Base-by-base conservation (phyloP, 2,888 invertebrate species). In the Zele albiditarsus region DNA sequence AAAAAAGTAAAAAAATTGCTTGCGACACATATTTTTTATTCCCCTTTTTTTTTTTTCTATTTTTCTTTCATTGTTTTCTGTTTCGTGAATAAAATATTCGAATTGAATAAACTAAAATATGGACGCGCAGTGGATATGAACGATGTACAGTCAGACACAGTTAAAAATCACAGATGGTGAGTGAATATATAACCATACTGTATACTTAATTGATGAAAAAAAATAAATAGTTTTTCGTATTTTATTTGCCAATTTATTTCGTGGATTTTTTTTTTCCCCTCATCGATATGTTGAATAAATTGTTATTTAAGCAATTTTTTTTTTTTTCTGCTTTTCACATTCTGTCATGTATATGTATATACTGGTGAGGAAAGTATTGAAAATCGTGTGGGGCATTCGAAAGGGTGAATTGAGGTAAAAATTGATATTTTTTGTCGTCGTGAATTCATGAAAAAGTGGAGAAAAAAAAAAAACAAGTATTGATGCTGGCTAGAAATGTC, bases 21-120 rank as follows among this genome's bases (percentile, higher is more conserved):
- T 38, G 38, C 38, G 12, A 31, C 31, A 5, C n/a, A n/a, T n/a
- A n/a, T n/a, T n/a, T n/a, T n/a, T n/a, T n/a, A n/a, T n/a, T n/a
- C n/a, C n/a, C n/a, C n/a, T n/a, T n/a, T n/a, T 6, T 20, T 3
- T n/a, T 46, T 46, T n/a, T n/a, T n/a, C 16, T 16, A 46, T 4
- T 14, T 14, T 46, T 46, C 4, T 46, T 46, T 46, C 10, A 1
- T 42, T 2, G 0, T 46, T 46, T 16, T 46, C 16, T n/a, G 16
- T n/a, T 14, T 38, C 38, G 10, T n/a, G n/a, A 46, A 46, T 46
- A 16, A 20, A 53, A 53, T 53, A 53, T 53, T 23, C 53, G 20
- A 53, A 3, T 53, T 53, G 53, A 53, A 53, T 53, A 53, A 53
- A 53, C 5, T 53, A 23, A 23, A 53, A 53, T 53, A 53, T 53